Evolutionary conservation across 2,797 vertebrate species (phyloP).

Genomic region (Gastrophryne carolinensis): DNA sequence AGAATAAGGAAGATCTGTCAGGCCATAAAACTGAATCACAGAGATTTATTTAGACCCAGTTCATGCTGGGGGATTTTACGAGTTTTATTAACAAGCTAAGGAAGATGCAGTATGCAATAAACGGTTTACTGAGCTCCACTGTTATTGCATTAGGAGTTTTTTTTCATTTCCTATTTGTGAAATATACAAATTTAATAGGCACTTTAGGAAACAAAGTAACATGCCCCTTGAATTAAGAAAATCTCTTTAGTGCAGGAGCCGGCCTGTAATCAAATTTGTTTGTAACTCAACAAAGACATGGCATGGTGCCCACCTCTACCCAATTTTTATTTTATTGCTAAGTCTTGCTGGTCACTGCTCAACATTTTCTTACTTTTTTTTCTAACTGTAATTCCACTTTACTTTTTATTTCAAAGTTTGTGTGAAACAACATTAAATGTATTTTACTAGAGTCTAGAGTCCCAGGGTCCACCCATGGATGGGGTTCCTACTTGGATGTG

Average conservation of each 20-base stretch:
- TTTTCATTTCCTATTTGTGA: conserved; percentile 50
- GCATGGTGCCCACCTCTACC: not conserved
- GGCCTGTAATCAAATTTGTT: conserved; percentile 10
- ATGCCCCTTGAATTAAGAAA: conserved; percentile 28
- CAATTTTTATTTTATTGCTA: not conserved
- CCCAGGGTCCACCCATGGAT: too few relatives aligned
- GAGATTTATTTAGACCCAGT: conserved; percentile 59
- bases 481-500: too few relatives aligned
- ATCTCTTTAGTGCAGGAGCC: conserved; percentile 5
- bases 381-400: not conserved
- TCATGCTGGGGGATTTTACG: conserved; percentile 57
- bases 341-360: not conserved
- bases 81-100: conserved; percentile 64
- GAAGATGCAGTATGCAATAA: conserved; percentile 58
- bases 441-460: too few relatives aligned
- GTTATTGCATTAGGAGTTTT: conserved; percentile 54
- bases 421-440: too few relatives aligned
- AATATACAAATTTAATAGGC: conserved; percentile 56
- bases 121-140: conserved; percentile 56
- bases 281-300: not conserved
- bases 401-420: not conserved
- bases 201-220: conserved; percentile 51
- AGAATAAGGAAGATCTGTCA: conserved; percentile 35
- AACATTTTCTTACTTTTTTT: not conserved
- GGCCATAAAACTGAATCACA: conserved; percentile 55